phyloP scores from a whole-genome alignment of 2,797 vertebrate species.

The Pseudocheirus occidentalis region DNA sequence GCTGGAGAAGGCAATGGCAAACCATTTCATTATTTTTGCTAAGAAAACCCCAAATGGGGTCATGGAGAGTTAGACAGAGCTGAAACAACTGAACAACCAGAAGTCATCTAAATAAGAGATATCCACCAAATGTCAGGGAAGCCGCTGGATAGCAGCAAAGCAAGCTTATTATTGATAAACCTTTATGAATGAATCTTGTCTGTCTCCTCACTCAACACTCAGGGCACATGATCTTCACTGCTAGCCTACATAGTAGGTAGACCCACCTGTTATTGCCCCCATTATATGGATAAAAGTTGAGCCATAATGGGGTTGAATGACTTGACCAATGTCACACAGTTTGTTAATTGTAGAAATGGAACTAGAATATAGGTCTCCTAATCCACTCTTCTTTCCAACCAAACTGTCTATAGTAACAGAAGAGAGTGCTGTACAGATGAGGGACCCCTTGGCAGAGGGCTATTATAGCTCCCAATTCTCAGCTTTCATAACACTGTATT shows the following conservation, averaged over 20 bases:
- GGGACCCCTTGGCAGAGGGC: not conserved
- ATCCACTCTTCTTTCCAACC: not conserved
- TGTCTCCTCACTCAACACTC: not conserved
- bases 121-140: not conserved
- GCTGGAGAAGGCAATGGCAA: not conserved
- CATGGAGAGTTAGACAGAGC: not conserved
- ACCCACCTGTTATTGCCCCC: not conserved
- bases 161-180: not conserved
- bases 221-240: conserved; percentile 18
- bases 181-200: not conserved
- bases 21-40: not conserved
- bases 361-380: not conserved
- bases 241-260: not conserved
- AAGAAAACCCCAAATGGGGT: not conserved
- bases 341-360: conserved; percentile 36
- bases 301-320: conserved; percentile 34
- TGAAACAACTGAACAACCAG: not conserved
- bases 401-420: not conserved
- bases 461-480: not conserved
- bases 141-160: not conserved
- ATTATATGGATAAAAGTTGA: conserved; percentile 52
- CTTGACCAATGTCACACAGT: conserved; percentile 12
- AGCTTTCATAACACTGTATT: not conserved
- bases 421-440: not conserved
- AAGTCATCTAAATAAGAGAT: not conserved